Percentiles rank a stretch among this genome's conserved stretches.
Evolutionary conservation across 2,888 invertebrate species (phyloP).

Genomic region (Coleophora deauratella): DNA sequence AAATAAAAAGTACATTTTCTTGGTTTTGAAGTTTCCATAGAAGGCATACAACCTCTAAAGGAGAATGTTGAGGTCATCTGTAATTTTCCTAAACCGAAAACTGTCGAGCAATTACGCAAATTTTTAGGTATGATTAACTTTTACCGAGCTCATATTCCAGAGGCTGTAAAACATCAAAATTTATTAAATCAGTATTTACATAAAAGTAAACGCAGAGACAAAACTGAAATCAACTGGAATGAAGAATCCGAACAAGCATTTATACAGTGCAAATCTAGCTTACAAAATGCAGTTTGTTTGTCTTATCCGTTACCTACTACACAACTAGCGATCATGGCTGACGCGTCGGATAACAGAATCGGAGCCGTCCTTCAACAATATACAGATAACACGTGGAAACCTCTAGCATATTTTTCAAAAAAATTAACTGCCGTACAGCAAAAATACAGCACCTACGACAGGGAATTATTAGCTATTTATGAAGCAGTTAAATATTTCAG

Average conservation of each 20-base stretch:
- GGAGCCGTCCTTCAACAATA: conserved; percentile 38
- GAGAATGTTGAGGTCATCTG: conserved; percentile 13
- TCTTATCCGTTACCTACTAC: conserved; percentile 6
- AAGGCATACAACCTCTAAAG: conserved; percentile 7
- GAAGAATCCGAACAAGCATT: conserved; percentile 12
- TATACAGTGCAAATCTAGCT: conserved; percentile 12
- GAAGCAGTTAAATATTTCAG: conserved; percentile 15
- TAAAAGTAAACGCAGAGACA: conserved; percentile 17
- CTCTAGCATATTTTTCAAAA: conserved; percentile 31
- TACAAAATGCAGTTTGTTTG: conserved; percentile 9
- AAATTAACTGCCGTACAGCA: conserved; percentile 24
- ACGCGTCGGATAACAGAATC: conserved; percentile 27
- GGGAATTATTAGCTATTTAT: conserved; percentile 18
- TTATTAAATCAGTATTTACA: conserved; percentile 11
- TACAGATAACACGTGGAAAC: conserved; percentile 20
- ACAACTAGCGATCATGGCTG: conserved; percentile 16
- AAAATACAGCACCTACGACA: conserved; percentile 25
- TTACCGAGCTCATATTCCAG: conserved; percentile 7
- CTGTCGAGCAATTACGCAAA: conserved; percentile 6
- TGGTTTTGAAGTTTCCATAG: conserved; percentile 10
- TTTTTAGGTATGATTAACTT: conserved; percentile 13
- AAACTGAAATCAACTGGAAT: conserved; percentile 15
- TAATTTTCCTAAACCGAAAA: conserved; percentile 10
- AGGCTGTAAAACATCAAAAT: conserved; percentile 3
- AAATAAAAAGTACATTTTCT: conserved; percentile 11